phyloP scores from a whole-genome alignment of 1,140 invertebrate species.

The Paramacrobiotus metropolitanus region DNA sequence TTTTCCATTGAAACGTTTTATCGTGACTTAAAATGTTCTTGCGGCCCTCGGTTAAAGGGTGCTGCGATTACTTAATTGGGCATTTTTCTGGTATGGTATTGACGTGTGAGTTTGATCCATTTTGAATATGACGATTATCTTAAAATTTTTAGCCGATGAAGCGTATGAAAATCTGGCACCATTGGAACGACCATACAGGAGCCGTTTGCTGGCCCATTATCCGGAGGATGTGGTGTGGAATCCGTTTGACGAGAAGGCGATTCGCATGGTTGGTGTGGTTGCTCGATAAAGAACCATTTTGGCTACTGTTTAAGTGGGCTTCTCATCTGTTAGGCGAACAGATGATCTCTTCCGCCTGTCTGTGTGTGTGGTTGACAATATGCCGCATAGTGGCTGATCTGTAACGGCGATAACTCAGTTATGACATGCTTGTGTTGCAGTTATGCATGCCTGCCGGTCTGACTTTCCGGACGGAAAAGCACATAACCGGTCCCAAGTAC shows the following conservation, averaged over 20 bases:
- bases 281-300: background rate
- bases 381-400: too few relatives aligned
- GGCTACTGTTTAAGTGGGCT: background rate
- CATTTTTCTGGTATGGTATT: too few relatives aligned
- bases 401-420: too few relatives aligned
- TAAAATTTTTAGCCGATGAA: constrained; percentile 7
- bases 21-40: too few relatives aligned
- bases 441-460: constrained; percentile 76
- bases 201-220: constrained; percentile 75
- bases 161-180: constrained; percentile 41
- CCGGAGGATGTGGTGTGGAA: constrained; percentile 72
- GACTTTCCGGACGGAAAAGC: constrained; percentile 76
- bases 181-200: constrained; percentile 73
- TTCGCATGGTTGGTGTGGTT: constrained; percentile 53
- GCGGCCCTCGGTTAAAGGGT: too few relatives aligned
- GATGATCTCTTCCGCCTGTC: too few relatives aligned
- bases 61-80: too few relatives aligned
- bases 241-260: constrained; percentile 76
- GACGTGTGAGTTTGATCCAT: too few relatives aligned
- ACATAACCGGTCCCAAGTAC: constrained; percentile 61
- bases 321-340: too few relatives aligned
- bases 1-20: too few relatives aligned
- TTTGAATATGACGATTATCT: too few relatives aligned
- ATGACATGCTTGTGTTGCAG: constrained; percentile 32
- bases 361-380: too few relatives aligned